Evolutionary conservation across 1,140 invertebrate genomes (phyloP), one percentile per base, ranked within the genome.

Genomic region (Heterodera carotae): DNA sequence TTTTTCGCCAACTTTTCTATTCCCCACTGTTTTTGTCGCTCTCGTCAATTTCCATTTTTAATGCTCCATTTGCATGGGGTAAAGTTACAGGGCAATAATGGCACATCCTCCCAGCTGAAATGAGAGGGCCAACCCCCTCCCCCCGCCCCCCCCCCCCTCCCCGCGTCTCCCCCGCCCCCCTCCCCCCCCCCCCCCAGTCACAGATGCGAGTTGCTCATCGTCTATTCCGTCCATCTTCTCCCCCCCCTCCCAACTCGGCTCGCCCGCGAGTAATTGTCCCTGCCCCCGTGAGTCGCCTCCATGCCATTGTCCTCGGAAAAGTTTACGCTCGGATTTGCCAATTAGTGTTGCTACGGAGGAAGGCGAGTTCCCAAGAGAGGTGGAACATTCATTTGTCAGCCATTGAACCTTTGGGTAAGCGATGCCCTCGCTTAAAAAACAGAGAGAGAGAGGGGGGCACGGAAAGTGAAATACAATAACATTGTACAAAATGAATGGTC

Each of bases 311-410:
- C 48, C 48, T 18, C 48, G 48, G 48, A 56, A 29, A 66, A 31
- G 36, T 75, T 59, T 62, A 62, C 29, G 43, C 66, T 68, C 74
- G 59, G 43, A 67, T 43, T 67, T 36, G 62, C 18, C 62, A 76
- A 76, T 64, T 68, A 62, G 74, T 48, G 36, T 67, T 67, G 34
- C 74, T 22, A 56, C 48, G 12, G 48, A 53, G 22, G 48, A 56
- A 56, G 39, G 18, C 48, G 48, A 56, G 22, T 56, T 56, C 15
- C 22, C 12, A 22, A 22, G 48, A 56, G 48, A 56, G 48, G 48
- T 56, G 48, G 48, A 56, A 56, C n/a, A 39, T 12, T 39, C 39
- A 39, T 12, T 39, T 6, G 39, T 8, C 39, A 43, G 39, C 39
- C 39, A 7, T 12, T 43, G 7, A 43, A 12, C 3, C 39, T 43